Conservation (phyloP, 2,888 invertebrate species). For the Lobophora halterata region DNA sequence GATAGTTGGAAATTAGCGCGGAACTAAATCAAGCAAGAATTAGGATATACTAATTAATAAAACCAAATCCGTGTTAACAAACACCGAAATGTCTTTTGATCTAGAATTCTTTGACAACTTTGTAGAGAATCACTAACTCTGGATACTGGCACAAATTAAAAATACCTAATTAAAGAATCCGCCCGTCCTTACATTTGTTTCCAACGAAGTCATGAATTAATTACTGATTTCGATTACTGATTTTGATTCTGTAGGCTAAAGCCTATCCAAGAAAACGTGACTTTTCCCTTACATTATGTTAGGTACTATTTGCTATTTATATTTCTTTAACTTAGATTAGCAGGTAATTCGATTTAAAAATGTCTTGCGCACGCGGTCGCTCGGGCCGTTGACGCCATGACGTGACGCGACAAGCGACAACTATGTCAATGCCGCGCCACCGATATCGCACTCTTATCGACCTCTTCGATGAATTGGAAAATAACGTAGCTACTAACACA, state of each 20-base stretch:
- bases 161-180: too few species aligned
- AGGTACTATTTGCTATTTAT: not conserved
- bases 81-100: conserved; percentile 18
- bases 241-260: too few species aligned
- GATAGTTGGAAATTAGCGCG: conserved; percentile 17
- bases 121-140: not conserved
- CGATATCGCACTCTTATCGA: conserved; percentile 73
- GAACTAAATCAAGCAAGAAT: conserved; percentile 18
- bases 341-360: conserved; percentile 18
- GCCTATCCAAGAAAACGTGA: too few species aligned
- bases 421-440: conserved; percentile 74
- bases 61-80: too few species aligned
- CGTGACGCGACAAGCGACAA: conserved; percentile 51
- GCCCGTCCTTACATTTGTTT: too few species aligned
- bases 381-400: conserved; percentile 48
- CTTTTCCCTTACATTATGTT: too few species aligned
- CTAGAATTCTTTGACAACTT: conserved; percentile 12
- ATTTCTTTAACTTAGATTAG: conserved; percentile 5
- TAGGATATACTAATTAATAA: conserved; percentile 16
- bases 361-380: conserved; percentile 39
- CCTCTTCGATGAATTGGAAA: conserved; percentile 63
- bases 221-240: too few species aligned
- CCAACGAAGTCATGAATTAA: too few species aligned
- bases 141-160: too few species aligned
- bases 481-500: conserved; percentile 36